Conservation (phyloP, 2,797 vertebrate genomes). For the Etheostoma nigrum region DNA sequence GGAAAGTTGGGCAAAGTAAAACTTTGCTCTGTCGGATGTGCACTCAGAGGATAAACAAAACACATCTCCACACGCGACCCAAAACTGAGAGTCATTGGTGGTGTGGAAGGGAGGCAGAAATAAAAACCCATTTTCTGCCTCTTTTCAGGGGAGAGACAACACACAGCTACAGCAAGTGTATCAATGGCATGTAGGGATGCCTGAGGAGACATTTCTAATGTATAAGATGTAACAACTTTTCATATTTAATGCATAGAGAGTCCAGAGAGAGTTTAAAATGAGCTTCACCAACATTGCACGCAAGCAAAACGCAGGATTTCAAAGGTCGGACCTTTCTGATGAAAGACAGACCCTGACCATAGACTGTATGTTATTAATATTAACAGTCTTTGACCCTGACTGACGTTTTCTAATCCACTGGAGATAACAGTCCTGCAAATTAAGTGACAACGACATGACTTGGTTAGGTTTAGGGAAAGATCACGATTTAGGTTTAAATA, state of each 20-base stretch:
- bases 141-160: slow-evolving; percentile 14
- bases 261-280: neutral
- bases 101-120: slow-evolving; percentile 7
- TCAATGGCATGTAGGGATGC: neutral
- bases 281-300: neutral
- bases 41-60: slow-evolving; percentile 48
- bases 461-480: neutral
- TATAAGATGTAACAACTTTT: neutral
- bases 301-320: neutral
- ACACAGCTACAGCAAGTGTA: neutral
- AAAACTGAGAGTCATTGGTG: slow-evolving; percentile 19
- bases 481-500: neutral
- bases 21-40: slow-evolving; percentile 46
- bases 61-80: slow-evolving; percentile 25
- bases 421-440: neutral
- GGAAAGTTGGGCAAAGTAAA: slow-evolving; percentile 73
- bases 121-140: slow-evolving; percentile 17
- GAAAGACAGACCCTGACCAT: neutral
- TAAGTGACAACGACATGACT: neutral
- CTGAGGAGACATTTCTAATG: slow-evolving; percentile 1
- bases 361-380: too few species aligned
- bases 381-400: neutral
- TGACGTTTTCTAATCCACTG: neutral
- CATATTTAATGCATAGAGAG: neutral
- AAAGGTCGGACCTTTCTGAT: neutral